phyloP scores from a whole-genome alignment of 1,140 invertebrate genomes.

The Trialeurodes vaporariorum region DNA sequence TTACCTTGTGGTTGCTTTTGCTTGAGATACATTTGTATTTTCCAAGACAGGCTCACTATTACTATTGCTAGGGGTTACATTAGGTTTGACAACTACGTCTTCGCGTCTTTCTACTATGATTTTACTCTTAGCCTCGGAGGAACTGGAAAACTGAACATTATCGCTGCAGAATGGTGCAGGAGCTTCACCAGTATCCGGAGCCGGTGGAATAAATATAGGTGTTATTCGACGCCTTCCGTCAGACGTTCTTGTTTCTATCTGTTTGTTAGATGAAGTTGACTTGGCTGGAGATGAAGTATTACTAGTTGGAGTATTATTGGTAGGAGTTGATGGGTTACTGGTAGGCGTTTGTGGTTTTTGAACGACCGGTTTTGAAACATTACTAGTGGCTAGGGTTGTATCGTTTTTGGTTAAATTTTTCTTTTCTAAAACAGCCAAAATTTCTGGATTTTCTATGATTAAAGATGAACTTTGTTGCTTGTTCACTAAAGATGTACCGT shows the following conservation, averaged over 20 bases:
- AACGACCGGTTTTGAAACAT: neutral
- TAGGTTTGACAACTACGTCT: conserved; percentile 50
- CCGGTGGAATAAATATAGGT: conserved; percentile 80
- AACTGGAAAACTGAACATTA: conserved; percentile 55
- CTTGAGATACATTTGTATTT: conserved; percentile 40
- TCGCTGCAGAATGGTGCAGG: conserved; percentile 20
- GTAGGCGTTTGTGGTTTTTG: conserved; percentile 31
- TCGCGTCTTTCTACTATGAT: conserved; percentile 72
- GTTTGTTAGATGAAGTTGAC: conserved; percentile 49
- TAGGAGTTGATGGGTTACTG: neutral
- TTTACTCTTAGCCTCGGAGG: conserved; percentile 62
- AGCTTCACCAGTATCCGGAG: conserved; percentile 45
- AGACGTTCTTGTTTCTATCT: conserved; percentile 87
- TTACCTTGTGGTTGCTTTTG: conserved; percentile 34
- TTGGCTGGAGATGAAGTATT: conserved; percentile 27
- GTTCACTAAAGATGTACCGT: conserved; percentile 62
- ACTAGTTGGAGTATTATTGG: neutral
- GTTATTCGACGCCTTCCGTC: conserved; percentile 91
- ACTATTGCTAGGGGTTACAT: conserved; percentile 43
- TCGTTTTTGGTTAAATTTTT: neutral
- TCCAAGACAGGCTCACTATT: conserved; percentile 3
- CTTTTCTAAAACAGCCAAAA: conserved; percentile 37
- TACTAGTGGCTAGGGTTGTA: neutral
- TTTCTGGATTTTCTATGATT: conserved; percentile 71
- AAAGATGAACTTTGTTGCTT: conserved; percentile 43